Percentiles rank a stretch among this genome's conserved stretches.
Evolutionary conservation across 1,140 invertebrate genomes (phyloP).

Genomic region (Trinorchestia longiramus): DNA sequence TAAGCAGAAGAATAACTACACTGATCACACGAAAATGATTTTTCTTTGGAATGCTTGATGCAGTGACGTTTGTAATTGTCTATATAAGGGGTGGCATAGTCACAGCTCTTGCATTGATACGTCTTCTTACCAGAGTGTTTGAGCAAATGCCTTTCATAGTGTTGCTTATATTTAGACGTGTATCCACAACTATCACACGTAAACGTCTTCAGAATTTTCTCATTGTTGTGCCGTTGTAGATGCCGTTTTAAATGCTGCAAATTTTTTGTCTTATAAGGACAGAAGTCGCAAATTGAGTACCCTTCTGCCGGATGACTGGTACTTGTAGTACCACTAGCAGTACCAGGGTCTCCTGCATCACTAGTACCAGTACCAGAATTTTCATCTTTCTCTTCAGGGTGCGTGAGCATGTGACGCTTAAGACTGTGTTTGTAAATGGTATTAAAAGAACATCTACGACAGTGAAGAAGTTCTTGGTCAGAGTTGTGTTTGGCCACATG

Average conservation of each 20-base stretch:
- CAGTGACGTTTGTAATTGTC: conserved; percentile 40
- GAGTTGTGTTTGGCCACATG: conserved; percentile 42
- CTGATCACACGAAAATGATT: conserved; percentile 18
- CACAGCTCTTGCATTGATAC: conserved; percentile 3
- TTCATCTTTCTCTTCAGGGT: neutral
- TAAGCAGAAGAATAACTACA: conserved; percentile 17
- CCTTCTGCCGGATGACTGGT: neutral
- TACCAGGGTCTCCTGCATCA: neutral
- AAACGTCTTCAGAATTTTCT: conserved; percentile 1
- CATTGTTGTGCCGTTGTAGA: neutral
- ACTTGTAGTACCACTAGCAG: neutral
- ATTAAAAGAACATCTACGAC: conserved; percentile 21
- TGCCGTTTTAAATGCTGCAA: conserved; percentile 20
- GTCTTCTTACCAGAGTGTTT: conserved; percentile 32
- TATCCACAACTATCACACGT: neutral
- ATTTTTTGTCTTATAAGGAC: conserved; percentile 40
- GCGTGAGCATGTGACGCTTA: conserved; percentile 12
- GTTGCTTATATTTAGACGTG: conserved; percentile 28
- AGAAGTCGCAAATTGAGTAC: neutral
- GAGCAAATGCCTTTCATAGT: conserved; percentile 22
- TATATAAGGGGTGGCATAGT: conserved; percentile 21
- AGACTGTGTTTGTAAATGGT: conserved; percentile 35
- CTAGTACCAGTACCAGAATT: neutral
- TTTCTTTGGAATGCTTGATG: conserved; percentile 40
- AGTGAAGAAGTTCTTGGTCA: conserved; percentile 17